These are phyloP conservation scores for Siniperca knerii DNA, from an alignment of 2,113 vertebrate genomes.

Conservation along the genomic window DNA sequence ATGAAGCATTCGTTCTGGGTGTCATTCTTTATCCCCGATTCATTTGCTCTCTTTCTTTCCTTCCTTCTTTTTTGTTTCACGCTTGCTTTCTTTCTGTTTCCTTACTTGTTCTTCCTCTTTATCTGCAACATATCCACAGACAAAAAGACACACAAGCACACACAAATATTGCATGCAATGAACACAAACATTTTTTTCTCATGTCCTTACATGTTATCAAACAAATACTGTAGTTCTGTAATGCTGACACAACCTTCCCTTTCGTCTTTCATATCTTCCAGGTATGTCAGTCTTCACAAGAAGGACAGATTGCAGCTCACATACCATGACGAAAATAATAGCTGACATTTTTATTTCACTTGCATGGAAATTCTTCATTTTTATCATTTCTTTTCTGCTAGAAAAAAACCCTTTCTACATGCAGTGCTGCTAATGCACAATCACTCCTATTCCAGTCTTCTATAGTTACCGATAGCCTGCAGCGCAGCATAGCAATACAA, in stretches of 20 bases:
- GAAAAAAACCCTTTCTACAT: not conserved
- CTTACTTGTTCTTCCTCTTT: conserved; percentile 6
- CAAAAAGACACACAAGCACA: not conserved
- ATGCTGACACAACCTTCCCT: not conserved
- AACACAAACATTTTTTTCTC: too few relatives aligned
- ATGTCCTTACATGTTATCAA: conserved; percentile 15
- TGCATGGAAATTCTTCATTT: conserved; percentile 26
- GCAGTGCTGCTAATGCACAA: conserved; percentile 4
- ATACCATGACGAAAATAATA: conserved; percentile 37
- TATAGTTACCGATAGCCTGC: conserved; percentile 31
- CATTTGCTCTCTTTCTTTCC: conserved; percentile 7
- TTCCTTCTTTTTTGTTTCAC: not conserved
- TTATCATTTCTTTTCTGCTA: conserved; percentile 9
- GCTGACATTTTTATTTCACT: conserved; percentile 54
- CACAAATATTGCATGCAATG: not conserved
- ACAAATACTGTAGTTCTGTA: not conserved
- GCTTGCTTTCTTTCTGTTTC: not conserved
- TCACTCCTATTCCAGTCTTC: conserved; percentile 19
- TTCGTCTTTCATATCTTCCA: conserved; percentile 25
- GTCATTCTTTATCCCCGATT: conserved; percentile 52
- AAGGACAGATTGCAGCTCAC: conserved; percentile 17
- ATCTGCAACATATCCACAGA: not conserved
- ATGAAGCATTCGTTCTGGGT: conserved; percentile 47
- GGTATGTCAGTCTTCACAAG: conserved; percentile 29
- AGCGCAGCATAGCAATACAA: conserved; percentile 56